phyloP scores from a whole-genome alignment of 1,140 invertebrate species.

The fruit fly (Drosophila melanogaster) region DNA sequence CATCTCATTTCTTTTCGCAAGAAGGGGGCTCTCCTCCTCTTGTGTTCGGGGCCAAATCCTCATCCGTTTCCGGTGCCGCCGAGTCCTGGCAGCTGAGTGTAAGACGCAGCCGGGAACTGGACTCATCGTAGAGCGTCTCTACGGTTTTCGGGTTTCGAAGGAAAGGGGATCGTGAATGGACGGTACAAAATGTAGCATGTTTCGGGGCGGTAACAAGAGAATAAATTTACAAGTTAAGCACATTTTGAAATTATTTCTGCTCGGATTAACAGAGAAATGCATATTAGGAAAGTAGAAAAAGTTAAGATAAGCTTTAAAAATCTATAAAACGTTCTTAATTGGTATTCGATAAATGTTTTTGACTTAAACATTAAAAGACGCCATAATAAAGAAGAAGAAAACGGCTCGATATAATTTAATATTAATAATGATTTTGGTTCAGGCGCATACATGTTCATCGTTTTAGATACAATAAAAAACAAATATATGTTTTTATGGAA shows the following conservation, averaged over 20 bases:
- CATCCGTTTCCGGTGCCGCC: slow-evolving; percentile 39
- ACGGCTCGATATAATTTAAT: slow-evolving; percentile 10
- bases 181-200: slow-evolving; percentile 68
- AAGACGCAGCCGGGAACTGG: slow-evolving; percentile 53
- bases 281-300: slow-evolving; percentile 50
- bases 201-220: slow-evolving; percentile 68
- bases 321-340: slow-evolving; percentile 20
- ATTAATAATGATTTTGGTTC: slow-evolving; percentile 11
- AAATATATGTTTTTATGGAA: slow-evolving; percentile 8
- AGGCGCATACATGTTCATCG: slow-evolving; percentile 13
- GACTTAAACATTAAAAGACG: slow-evolving; percentile 18
- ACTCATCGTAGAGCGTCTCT: slow-evolving; percentile 78
- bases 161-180: slow-evolving; percentile 40
- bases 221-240: slow-evolving; percentile 75
- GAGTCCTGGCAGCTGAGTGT: slow-evolving; percentile 57
- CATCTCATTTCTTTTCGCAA: slow-evolving; percentile 61
- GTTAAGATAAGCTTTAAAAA: slow-evolving; percentile 30
- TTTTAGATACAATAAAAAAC: slow-evolving; percentile 11
- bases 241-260: slow-evolving; percentile 51
- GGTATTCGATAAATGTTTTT: slow-evolving; percentile 12
- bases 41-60: slow-evolving; percentile 23
- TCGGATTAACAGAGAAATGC: slow-evolving; percentile 54
- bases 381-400: slow-evolving; percentile 16
- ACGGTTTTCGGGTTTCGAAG: slow-evolving; percentile 17
- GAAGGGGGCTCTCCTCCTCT: slow-evolving; percentile 21